Evolutionary conservation across 2,888 invertebrate species (phyloP), one percentile per base, ranked within the genome.

Genomic region (Phorcus lineatus): DNA sequence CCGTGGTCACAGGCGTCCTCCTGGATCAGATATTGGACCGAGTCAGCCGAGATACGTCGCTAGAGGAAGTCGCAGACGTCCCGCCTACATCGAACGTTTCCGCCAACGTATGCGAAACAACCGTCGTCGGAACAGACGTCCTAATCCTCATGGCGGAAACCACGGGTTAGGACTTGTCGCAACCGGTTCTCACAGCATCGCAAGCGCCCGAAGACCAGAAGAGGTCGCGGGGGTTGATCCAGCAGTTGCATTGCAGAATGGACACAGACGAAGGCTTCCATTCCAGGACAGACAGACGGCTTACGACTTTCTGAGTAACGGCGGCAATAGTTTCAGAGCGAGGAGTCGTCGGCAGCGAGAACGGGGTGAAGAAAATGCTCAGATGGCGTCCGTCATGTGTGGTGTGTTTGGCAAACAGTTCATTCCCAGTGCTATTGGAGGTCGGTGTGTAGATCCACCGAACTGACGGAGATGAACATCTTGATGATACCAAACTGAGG

Each of bases 401-500:
- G 81, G 79, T 7, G 78, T 84, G 17, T 84, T 84, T 22, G 74
- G 79, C 40, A 84, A 82, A 77, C 84, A 80, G 55, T 84, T 81
- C 28, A 80, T 82, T 19, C 84, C 81, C 7, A 82, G 81, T 0
- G 31, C 54, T n/a, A 70, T 82, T 53, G 84, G 84, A 0, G 84
- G 84, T 9, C 70, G 77, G 9, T 80, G 80, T 40, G 70, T 53
- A 2, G 62, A 62, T 62, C 62, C 28, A 17, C 28, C 62, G 16
- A 16, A 62, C 24, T 28, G 24, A 62, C n/a, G n/a, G n/a, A 13
- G n/a, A 62, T 13, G 24, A 24, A 19, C n/a, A n/a, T n/a, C n/a
- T 19, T 36, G 36, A 36, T 47, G 47, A 47, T 13, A 47, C 1
- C 11, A n/a, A 11, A 47, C 47, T 47, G 47, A 47, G 13, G 11